Evolutionary conservation across 2,888 invertebrate genomes (phyloP).

Genomic region (Apeira syringaria): DNA sequence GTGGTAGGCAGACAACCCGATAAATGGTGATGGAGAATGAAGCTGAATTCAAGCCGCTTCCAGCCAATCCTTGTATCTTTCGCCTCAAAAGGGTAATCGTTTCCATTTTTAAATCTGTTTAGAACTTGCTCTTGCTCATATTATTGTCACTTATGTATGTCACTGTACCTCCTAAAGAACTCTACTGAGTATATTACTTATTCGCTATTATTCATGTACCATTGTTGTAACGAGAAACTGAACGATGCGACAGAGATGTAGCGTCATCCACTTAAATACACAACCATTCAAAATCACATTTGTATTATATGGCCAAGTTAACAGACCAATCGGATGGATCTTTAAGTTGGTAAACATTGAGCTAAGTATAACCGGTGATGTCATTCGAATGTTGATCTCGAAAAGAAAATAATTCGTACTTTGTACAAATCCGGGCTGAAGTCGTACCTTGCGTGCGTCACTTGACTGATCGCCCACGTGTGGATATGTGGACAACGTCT

Average conservation of each 20-base stretch:
- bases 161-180: too few relatives aligned
- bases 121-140: too few relatives aligned
- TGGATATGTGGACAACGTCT: slow-evolving; percentile 39
- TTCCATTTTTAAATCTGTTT: too few relatives aligned
- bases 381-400: slow-evolving; percentile 57
- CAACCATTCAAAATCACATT: slow-evolving; percentile 12
- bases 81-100: too few relatives aligned
- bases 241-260: slow-evolving; percentile 6
- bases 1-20: too few relatives aligned
- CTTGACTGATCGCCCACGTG: slow-evolving; percentile 49
- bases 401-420: slow-evolving; percentile 46
- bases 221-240: slow-evolving; percentile 8
- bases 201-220: too few relatives aligned
- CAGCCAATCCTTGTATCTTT: too few relatives aligned
- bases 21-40: too few relatives aligned
- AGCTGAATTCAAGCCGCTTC: too few relatives aligned
- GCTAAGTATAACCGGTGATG: slow-evolving; percentile 63
- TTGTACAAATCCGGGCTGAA: slow-evolving; percentile 50
- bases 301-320: slow-evolving; percentile 41
- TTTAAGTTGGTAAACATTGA: slow-evolving; percentile 52
- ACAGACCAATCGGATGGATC: slow-evolving; percentile 37
- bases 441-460: slow-evolving; percentile 54
- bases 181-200: too few relatives aligned
- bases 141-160: too few relatives aligned
- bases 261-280: slow-evolving; percentile 16